A percentile compares a stretch with the other conserved stretches of the same genome.
phyloP scores from a whole-genome alignment of 2,888 invertebrate genomes.

The Drosophila subsilvestris region DNA sequence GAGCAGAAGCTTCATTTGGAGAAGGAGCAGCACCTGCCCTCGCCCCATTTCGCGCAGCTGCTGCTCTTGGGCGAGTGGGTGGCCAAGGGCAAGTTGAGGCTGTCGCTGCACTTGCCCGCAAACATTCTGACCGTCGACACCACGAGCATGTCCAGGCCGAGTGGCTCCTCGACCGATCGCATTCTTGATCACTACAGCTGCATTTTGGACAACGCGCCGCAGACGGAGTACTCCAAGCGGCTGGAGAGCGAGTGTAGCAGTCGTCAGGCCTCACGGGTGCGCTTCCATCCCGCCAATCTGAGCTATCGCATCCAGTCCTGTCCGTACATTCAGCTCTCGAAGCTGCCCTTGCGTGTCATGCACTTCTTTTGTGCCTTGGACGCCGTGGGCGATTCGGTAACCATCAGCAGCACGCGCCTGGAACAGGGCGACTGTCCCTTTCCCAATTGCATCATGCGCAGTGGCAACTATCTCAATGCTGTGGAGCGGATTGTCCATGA shows the following conservation, averaged over 20 bases:
- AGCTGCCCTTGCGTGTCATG: conserved; percentile 77
- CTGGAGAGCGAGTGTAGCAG: conserved; percentile 72
- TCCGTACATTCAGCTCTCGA: conserved; percentile 81
- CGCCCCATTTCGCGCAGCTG: conserved; percentile 85
- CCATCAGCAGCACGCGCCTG: conserved; percentile 64
- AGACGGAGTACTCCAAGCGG: conserved; percentile 81
- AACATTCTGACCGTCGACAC: conserved; percentile 83
- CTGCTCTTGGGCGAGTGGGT: conserved; percentile 85
- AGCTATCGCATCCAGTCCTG: conserved; percentile 79
- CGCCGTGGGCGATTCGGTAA: conserved; percentile 72
- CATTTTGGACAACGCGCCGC: conserved; percentile 82
- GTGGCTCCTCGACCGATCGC: conserved; percentile 75
- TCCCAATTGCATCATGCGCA: conserved; percentile 77
- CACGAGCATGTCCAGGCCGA: conserved; percentile 67
- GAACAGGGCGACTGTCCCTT: conserved; percentile 81
- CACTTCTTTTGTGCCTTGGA: conserved; percentile 83
- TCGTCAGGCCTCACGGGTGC: conserved; percentile 73
- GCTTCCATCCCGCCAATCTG: conserved; percentile 82
- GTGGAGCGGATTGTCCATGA: conserved; percentile 79
- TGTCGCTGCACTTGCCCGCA: conserved; percentile 76
- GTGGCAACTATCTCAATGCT: conserved; percentile 77
- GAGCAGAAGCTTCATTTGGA: conserved; percentile 52
- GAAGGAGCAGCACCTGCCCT: conserved; percentile 69
- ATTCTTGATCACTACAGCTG: conserved; percentile 82
- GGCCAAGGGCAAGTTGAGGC: conserved; percentile 78